Evolutionary conservation across 2,888 invertebrate species (phyloP), one percentile per base, ranked within the genome.

Genomic region (Crioceris asparagi): DNA sequence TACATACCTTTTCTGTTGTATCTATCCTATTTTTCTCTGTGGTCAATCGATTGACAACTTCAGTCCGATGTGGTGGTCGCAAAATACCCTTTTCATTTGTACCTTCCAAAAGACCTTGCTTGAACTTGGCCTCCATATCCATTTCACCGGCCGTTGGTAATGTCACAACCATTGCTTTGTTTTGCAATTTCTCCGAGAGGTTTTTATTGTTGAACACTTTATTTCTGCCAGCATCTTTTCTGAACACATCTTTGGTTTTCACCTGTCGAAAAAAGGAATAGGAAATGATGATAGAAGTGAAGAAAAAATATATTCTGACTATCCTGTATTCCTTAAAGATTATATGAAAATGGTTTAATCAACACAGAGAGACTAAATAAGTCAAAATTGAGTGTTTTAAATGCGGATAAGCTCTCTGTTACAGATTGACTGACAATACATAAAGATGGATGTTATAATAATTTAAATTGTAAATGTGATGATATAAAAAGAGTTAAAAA

Each of bases 51-150:
- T 43, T 48, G 10, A 50, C 46, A n/a, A 51, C 44, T 31, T 47
- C 59, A 32, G 61, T 62, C 44, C 61, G 54, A 49, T 60, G 59
- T 4, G 61, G 61, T 17, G 59, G 57, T 40, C 59, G 51, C 3
- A 57, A 52, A 12, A 59, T 52, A 11, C 59, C 59, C 36, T 52
- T 57, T 42, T 57, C 49, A 5, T 35, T 55, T 3, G 52, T 55
- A 31, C 64, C 68, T 50, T 75, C 74, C 41, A 73, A 54, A 29
- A 74, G 53, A 41, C 73, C 67, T 49, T 75, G 73, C 48, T 74
- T 75, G 35, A 74, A 70, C 51, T 73, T 73, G 19, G 72, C 71
- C 51, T 74, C 73, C 64, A 65, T 62, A 44, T 64, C 61, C 32
- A 64, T 62, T 48, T 68, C 68, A 29, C 66, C 65, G 4, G 54